phyloP scores from a whole-genome alignment of 2,888 invertebrate species.

The Minunthozetes semirufus region DNA sequence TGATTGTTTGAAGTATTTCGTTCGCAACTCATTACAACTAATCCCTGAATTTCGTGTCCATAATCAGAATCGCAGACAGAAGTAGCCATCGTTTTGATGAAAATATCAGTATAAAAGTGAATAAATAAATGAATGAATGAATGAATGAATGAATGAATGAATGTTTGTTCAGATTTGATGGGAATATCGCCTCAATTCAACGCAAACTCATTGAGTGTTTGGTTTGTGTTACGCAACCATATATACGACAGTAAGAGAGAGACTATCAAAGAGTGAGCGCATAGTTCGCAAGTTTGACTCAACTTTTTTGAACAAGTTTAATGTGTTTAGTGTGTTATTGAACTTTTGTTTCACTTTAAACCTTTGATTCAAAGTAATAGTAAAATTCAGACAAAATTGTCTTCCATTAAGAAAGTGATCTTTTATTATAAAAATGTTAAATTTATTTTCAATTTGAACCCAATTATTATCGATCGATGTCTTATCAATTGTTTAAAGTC shows the following conservation, averaged over 20 bases:
- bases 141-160: too few relatives aligned
- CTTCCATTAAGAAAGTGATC: neutral
- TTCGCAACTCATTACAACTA: neutral
- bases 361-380: neutral
- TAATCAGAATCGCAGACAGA: neutral
- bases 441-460: neutral
- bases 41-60: neutral
- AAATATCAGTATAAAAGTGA: too few relatives aligned
- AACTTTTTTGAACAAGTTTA: neutral
- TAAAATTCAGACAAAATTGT: neutral
- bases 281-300: neutral
- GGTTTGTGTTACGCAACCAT: neutral
- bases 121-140: too few relatives aligned
- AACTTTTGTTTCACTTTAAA: neutral
- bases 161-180: too few relatives aligned
- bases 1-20: neutral
- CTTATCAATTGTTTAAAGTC: neutral
- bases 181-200: too few relatives aligned
- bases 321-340: neutral
- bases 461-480: neutral
- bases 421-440: too few relatives aligned
- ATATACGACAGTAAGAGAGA: neutral
- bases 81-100: neutral
- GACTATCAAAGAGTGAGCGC: neutral
- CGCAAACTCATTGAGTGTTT: too few relatives aligned